Evolutionary conservation across 2,888 invertebrate genomes (phyloP), one percentile per base, ranked within the genome.

Genomic region (Halictus ligatus): DNA sequence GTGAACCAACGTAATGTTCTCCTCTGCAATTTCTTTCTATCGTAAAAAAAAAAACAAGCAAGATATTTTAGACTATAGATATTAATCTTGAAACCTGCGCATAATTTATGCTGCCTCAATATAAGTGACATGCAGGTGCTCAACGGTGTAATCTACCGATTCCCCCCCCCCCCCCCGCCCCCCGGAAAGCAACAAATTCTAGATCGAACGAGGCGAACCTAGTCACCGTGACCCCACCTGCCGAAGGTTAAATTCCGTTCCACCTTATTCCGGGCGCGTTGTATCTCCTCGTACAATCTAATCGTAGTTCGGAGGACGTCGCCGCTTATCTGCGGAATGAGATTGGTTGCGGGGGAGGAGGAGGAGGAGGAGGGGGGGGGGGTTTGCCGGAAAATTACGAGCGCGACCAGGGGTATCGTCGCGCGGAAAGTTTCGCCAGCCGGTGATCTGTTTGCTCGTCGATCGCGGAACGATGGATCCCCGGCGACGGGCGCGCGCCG

Each of bases 201-300:
- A 21, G 18, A 69, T 35, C 69, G 40, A 21, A 21, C 2, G 54
- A 40, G 15, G 15, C 35, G 54, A 40, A 29, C 7, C 35, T 29
- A 35, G 67, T 67, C 67, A 50, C 35, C 73, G 29, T 74, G 50
- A 50, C 50, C 48, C 73, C 21, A 35, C 54, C 50, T 29, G 54
- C 64, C 35, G 43, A 46, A 72, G 29, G 15, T 81, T n/a, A 67
- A 82, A 74, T 71, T 82, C 75, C 71, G 35, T 75, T 76, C 64
- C 76, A 18, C 46, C 15, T 54, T 54, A 54, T 54, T 54, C 54
- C 54, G 54, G 21, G 54, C 54, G 54, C 54, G 54, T n/a, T 50
- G 74, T 46, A 54, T 73, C 80, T n/a, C n/a, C 21, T 40, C 10
- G 8, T 1, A 18, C 2, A 18, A 75, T 72, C 43, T 29, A 60